phyloP scores from a whole-genome alignment of 2,113 vertebrate species.

The Excalfactoria chinensis region DNA sequence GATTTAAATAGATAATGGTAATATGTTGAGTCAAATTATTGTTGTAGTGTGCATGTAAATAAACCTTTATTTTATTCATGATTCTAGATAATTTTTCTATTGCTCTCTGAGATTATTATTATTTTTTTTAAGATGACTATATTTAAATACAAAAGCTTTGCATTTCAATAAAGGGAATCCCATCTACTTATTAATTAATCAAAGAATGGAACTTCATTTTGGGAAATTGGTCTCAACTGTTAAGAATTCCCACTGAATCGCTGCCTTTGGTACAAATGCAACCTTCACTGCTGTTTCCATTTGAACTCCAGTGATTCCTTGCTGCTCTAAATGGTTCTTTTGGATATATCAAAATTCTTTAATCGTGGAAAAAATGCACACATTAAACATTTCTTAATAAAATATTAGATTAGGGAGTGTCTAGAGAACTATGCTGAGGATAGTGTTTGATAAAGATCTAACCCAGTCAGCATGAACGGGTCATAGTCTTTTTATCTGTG shows the following conservation, averaged over 20 bases:
- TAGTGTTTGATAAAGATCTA: constrained; percentile 39
- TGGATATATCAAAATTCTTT: constrained; percentile 51
- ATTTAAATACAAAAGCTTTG: constrained; percentile 63
- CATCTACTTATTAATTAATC: constrained; percentile 74
- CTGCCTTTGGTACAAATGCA: constrained; percentile 64
- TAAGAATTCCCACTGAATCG: constrained; percentile 67
- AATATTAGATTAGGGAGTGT: constrained; percentile 57
- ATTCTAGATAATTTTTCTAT: constrained; percentile 56
- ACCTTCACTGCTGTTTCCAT: constrained; percentile 39
- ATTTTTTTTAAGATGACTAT: constrained; percentile 38
- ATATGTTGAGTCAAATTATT: constrained; percentile 78
- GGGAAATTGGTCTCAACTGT: constrained; percentile 66
- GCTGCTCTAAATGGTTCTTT: constrained; percentile 54
- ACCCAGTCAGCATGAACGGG: constrained; percentile 2
- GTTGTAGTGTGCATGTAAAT: constrained; percentile 71
- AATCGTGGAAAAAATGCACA: constrained; percentile 31
- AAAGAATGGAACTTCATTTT: constrained; percentile 73
- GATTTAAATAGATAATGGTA: constrained; percentile 79
- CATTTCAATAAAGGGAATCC: constrained; percentile 66
- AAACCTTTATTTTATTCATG: constrained; percentile 77
- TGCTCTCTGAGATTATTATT: background rate
- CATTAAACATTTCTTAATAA: constrained; percentile 62
- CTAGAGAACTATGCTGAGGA: constrained; percentile 28
- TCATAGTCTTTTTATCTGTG: constrained; percentile 34
- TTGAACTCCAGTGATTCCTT: constrained; percentile 56